Evolutionary conservation across 2,113 vertebrate genomes (phyloP).

Genomic region (Crotalus tigris): DNA sequence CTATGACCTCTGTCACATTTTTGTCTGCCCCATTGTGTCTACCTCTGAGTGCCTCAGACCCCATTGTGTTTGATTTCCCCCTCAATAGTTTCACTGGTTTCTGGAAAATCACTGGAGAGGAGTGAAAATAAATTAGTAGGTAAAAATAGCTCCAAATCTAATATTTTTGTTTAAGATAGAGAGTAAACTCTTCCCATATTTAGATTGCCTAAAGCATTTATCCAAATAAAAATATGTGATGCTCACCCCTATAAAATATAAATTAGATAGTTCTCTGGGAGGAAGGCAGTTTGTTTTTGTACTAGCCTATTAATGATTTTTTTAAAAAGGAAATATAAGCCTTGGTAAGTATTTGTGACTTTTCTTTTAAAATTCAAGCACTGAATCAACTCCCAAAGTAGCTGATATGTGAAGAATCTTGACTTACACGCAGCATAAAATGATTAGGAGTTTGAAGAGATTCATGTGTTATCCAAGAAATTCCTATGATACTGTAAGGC

Average conservation of each 20-base stretch:
- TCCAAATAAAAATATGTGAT: background rate
- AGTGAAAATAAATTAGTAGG: background rate
- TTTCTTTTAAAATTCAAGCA: background rate
- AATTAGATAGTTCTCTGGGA: background rate
- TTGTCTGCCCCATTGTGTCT: slow-evolving; percentile 35
- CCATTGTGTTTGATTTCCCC: slow-evolving; percentile 20
- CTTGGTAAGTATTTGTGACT: background rate
- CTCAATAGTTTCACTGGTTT: slow-evolving; percentile 1
- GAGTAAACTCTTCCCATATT: background rate
- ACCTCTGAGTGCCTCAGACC: background rate
- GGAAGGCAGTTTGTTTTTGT: too few relatives aligned
- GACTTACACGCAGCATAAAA: background rate
- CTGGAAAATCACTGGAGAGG: background rate
- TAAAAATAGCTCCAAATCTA: slow-evolving; percentile 1
- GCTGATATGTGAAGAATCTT: background rate
- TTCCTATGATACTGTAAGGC: background rate
- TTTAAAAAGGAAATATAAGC: background rate
- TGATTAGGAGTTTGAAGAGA: background rate
- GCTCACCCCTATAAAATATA: background rate
- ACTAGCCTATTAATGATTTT: background rate
- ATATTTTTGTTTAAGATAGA: background rate
- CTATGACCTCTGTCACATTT: slow-evolving; percentile 35
- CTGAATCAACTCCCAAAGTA: background rate
- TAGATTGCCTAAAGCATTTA: background rate
- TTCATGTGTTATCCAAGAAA: background rate